phyloP scores from a whole-genome alignment of 2,888 invertebrate species.

The Tenthredo distinguenda region DNA sequence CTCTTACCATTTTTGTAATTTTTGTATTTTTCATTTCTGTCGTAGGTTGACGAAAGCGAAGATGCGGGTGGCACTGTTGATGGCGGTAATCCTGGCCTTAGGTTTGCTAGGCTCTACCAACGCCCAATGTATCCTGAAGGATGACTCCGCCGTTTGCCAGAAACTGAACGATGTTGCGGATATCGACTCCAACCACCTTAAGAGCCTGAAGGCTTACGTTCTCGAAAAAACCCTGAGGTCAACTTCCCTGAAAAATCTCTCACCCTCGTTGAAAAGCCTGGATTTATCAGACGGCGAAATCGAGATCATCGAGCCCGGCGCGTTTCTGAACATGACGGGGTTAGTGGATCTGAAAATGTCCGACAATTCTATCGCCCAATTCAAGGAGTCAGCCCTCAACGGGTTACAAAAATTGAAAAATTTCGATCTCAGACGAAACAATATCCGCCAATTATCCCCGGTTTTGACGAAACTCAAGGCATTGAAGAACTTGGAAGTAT shows the following conservation, averaged over 20 bases:
- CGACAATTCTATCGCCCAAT: slow-evolving; percentile 81
- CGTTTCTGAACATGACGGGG: slow-evolving; percentile 81
- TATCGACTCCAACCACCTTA: slow-evolving; percentile 67
- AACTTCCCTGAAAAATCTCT: slow-evolving; percentile 73
- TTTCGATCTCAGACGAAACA: slow-evolving; percentile 83
- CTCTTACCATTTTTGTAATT: neutral
- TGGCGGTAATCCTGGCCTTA: slow-evolving; percentile 62
- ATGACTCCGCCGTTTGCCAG: slow-evolving; percentile 66
- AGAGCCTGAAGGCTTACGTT: slow-evolving; percentile 63
- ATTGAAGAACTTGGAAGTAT: slow-evolving; percentile 83
- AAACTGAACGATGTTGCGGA: slow-evolving; percentile 69
- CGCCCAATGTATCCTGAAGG: slow-evolving; percentile 66
- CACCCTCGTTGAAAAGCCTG: slow-evolving; percentile 82
- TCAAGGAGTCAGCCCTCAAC: slow-evolving; percentile 79
- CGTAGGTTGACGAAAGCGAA: slow-evolving; percentile 65
- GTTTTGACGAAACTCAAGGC: slow-evolving; percentile 81
- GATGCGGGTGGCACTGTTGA: slow-evolving; percentile 66
- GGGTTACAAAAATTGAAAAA: slow-evolving; percentile 81
- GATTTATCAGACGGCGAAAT: slow-evolving; percentile 84
- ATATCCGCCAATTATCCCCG: slow-evolving; percentile 81
- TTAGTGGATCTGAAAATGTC: slow-evolving; percentile 82
- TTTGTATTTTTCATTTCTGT: neutral
- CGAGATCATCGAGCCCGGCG: slow-evolving; percentile 80
- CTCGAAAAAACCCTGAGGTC: slow-evolving; percentile 58
- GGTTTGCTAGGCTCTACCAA: slow-evolving; percentile 60